Evolutionary conservation across 2,888 invertebrate genomes (phyloP), one percentile per base, ranked within the genome.

Genomic region (Sphecodes monilicornis): DNA sequence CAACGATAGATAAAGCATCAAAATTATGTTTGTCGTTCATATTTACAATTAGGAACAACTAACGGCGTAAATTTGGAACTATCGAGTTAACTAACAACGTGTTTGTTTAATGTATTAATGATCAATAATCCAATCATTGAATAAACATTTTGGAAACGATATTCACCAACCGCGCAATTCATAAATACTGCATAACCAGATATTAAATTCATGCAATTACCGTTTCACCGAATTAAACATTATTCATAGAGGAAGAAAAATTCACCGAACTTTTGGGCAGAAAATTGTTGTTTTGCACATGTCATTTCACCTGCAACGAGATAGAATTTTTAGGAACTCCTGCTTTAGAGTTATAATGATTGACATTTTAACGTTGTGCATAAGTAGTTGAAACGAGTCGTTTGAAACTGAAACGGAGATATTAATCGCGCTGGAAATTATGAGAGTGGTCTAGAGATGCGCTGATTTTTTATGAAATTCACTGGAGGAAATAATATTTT

Each of bases 361-460:
- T 11, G 13, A 57, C 26, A 26, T 57, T 57, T 13, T 26, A 57
- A 57, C 57, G 57, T 13, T 13, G 13, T 26, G 29, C 16, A 29
- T 60, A 60, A n/a, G n/a, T n/a, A n/a, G n/a, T n/a, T n/a, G n/a
- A n/a, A n/a, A n/a, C n/a, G 16, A n/a, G 10, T 16, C 18, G 39
- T 29, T 41, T 8, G 26, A 54, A 43, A 71, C 13, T 22, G 54
- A 70, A 82, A 70, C 32, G 32, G 50, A 26, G 64, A 64, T 50
- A 75, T 75, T 79, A 75, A 64, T 57, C 13, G 26, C 13, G 5
- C 26, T 18, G 16, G 46, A 18, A 46, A 46, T 46, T 46, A 46
- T 3, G 5, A 46, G 5, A 46, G 46, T 46, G 46, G 3, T 18
- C 46, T 18, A 18, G 50, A 22, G 50, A 22, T 50, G 4, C 5